Percentiles rank a stretch among this genome's conserved stretches.
Evolutionary conservation across 2,888 invertebrate species (phyloP).

Genomic region (Sinopyrophorus schimmeli): DNA sequence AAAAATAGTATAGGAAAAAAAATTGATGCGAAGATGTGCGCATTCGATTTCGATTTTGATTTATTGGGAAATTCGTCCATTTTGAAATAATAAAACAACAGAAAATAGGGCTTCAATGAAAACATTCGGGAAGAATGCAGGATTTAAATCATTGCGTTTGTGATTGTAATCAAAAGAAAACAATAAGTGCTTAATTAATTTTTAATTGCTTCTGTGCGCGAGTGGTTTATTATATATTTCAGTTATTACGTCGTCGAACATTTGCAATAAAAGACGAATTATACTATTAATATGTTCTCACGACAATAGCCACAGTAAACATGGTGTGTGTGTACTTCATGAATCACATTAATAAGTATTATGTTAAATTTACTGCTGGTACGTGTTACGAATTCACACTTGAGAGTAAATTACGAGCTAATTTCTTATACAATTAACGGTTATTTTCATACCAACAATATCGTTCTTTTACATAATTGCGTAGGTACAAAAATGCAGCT

Average conservation of each 20-base stretch:
- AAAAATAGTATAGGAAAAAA: too few species aligned
- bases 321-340: constrained; percentile 23
- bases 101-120: too few species aligned
- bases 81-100: too few species aligned
- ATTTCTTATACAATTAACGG: constrained; percentile 22
- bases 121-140: too few species aligned
- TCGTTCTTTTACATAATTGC: constrained; percentile 16
- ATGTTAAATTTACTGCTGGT: constrained; percentile 26
- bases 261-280: constrained; percentile 11
- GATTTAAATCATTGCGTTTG: too few species aligned
- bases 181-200: too few species aligned
- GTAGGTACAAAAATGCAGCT: constrained; percentile 1
- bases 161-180: too few species aligned
- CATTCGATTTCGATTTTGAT: too few species aligned
- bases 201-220: too few species aligned
- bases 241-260: constrained; percentile 1
- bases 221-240: too few species aligned
- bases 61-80: too few species aligned
- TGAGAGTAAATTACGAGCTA: constrained; percentile 19
- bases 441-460: constrained; percentile 14
- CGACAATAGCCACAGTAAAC: constrained; percentile 24
- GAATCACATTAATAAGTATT: constrained; percentile 31
- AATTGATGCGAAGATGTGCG: too few species aligned
- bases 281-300: constrained; percentile 27
- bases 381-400: constrained; percentile 30